Evolutionary conservation across 1,140 invertebrate genomes (phyloP).

Genomic region (Arctopsyche grandis): DNA sequence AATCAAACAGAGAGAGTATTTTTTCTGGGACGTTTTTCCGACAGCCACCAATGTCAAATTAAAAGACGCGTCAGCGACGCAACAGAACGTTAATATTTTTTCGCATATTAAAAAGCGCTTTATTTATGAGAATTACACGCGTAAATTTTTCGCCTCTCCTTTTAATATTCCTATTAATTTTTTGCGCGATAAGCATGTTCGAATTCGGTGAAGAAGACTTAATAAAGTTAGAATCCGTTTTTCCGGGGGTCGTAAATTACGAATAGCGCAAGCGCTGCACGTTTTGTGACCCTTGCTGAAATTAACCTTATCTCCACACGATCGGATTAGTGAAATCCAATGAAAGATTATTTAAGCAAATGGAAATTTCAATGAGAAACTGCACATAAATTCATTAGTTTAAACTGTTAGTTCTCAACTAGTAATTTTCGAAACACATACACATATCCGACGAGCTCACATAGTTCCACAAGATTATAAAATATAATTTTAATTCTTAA

Average conservation of each 20-base stretch:
- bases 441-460: no score
- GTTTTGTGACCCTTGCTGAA: conserved; percentile 3
- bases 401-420: no score
- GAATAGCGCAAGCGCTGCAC: conserved; percentile 40
- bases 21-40: not conserved
- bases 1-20: no score
- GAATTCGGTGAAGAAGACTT: conserved; percentile 30
- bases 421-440: no score
- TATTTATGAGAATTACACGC: conserved; percentile 25
- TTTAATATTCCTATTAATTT: conserved; percentile 38
- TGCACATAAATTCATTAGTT: no score
- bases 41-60: not conserved
- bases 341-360: not conserved
- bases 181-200: conserved; percentile 34
- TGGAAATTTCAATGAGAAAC: no score
- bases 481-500: no score
- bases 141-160: not conserved
- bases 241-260: conserved; percentile 33
- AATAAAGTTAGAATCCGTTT: conserved; percentile 34
- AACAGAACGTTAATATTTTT: conserved; percentile 22
- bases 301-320: not conserved
- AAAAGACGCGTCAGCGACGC: not conserved
- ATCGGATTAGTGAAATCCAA: conserved; percentile 18
- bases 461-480: no score
- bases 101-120: not conserved